Evolutionary conservation across 2,113 vertebrate species (phyloP).

Genomic region (Phyllostomus hastatus): DNA sequence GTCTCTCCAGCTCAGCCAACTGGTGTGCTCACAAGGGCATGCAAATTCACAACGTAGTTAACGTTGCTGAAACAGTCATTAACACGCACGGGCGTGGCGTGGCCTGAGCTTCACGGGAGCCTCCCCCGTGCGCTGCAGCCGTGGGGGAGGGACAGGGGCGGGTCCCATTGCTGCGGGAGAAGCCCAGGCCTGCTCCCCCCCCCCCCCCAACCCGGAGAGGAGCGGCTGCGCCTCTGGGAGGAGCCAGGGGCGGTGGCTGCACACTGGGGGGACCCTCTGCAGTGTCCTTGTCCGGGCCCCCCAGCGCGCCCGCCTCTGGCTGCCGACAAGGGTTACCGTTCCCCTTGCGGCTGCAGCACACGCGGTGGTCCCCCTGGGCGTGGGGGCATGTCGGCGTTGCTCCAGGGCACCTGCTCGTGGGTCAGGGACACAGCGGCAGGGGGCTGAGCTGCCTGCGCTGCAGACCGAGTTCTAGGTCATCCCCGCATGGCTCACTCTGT

Average conservation of each 20-base stretch:
- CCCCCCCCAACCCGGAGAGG: not conserved
- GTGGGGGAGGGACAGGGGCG: not conserved
- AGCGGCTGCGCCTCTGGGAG: not conserved
- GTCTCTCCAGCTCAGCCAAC: conserved; percentile 74
- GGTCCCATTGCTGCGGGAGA: not conserved
- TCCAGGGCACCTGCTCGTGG: not conserved
- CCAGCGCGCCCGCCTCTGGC: fast-evolving
- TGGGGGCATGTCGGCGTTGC: not conserved
- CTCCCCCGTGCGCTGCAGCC: not conserved
- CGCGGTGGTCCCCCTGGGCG: not conserved
- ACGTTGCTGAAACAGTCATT: conserved; percentile 78
- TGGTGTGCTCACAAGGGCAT: conserved; percentile 57
- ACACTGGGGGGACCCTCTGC: not conserved
- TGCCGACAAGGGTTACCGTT: not conserved
- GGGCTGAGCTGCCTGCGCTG: not conserved
- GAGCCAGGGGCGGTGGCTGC: not conserved
- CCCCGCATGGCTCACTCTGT: not conserved
- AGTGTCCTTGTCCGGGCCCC: not conserved
- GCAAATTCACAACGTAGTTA: conserved; percentile 79
- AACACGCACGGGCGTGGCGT: conserved; percentile 45
- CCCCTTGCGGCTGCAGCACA: not conserved
- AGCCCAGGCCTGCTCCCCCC: not conserved
- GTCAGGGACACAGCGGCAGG: not conserved
- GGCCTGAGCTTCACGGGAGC: not conserved
- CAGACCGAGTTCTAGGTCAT: conserved; percentile 44